Percentiles rank a stretch among this genome's conserved stretches.
Evolutionary conservation across 1,140 invertebrate genomes (phyloP).

Genomic region (Diorhabda sublineata): DNA sequence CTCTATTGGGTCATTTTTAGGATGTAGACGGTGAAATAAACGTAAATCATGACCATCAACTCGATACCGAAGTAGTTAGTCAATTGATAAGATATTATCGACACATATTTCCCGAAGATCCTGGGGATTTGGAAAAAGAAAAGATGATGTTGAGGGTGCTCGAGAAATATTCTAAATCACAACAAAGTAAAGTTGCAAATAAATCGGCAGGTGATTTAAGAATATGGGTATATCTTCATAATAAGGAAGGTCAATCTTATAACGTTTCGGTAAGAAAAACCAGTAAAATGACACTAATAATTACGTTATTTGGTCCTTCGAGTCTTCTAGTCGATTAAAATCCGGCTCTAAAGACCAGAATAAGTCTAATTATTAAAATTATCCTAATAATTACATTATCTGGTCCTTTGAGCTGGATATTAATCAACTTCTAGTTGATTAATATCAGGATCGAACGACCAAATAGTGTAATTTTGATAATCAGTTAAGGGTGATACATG

Average conservation of each 20-base stretch:
- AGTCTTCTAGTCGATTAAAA: neutral
- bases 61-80: conserved; percentile 32
- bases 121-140: conserved; percentile 60
- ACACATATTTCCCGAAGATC: conserved; percentile 58
- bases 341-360: neutral
- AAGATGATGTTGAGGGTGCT: conserved; percentile 66
- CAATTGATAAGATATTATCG: conserved; percentile 50
- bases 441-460: no score
- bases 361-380: no score
- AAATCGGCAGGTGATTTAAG: conserved; percentile 74
- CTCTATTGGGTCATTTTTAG: conserved; percentile 11
- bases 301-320: neutral
- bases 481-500: no score
- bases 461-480: no score
- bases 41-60: conserved; percentile 25
- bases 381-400: no score
- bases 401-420: no score
- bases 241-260: conserved; percentile 55
- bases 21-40: conserved; percentile 26
- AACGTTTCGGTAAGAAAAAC: conserved; percentile 57
- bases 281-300: neutral
- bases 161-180: conserved; percentile 54
- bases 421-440: no score
- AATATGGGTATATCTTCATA: conserved; percentile 70
- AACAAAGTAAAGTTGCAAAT: conserved; percentile 47